phyloP scores from a whole-genome alignment of 2,888 invertebrate genomes.

The Ommatoiulus sabulosus region DNA sequence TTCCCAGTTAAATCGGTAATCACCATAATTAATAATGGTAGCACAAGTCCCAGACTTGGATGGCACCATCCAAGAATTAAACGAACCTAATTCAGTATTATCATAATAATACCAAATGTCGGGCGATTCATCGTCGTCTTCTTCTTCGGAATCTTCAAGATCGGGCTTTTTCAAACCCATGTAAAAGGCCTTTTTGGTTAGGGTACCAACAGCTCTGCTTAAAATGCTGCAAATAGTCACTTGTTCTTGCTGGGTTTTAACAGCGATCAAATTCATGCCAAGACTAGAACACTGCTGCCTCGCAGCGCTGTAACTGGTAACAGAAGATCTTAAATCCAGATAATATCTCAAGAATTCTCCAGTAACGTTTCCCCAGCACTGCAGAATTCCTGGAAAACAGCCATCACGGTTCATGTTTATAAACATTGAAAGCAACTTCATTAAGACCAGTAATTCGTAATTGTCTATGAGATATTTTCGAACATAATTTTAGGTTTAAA shows the following conservation, averaged over 20 bases:
- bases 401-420: too few relatives aligned
- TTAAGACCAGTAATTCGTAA: too few relatives aligned
- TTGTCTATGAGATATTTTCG: too few relatives aligned
- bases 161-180: background rate
- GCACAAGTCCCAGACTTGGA: background rate
- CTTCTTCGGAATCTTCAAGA: background rate
- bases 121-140: background rate
- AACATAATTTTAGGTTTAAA: too few relatives aligned
- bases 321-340: background rate
- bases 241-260: background rate
- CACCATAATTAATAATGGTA: background rate
- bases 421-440: too few relatives aligned
- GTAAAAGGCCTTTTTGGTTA: background rate
- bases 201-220: background rate
- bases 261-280: background rate
- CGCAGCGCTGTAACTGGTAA: background rate
- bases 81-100: background rate
- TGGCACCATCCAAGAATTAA: background rate
- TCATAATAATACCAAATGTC: background rate
- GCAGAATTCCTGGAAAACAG: background rate
- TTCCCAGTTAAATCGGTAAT: background rate
- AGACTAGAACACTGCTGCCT: background rate
- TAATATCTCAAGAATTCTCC: background rate
- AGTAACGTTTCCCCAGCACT: background rate
- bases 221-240: constrained; percentile 2